These are phyloP conservation scores for Hepsetus odoe DNA, from an alignment of 2,113 vertebrate species.

Conservation along the genomic window DNA sequence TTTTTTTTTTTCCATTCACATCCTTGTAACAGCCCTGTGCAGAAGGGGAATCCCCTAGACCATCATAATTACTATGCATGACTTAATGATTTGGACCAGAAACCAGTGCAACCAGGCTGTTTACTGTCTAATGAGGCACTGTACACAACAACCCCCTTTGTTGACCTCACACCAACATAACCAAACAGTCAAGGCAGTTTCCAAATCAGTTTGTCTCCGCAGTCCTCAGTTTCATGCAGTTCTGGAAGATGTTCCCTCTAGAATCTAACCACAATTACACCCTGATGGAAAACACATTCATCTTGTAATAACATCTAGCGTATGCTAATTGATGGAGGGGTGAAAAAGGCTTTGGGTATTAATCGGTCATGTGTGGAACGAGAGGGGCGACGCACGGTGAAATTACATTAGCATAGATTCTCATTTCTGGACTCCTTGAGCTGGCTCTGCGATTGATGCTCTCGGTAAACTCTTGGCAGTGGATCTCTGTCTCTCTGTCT, in stretches of 20 bases:
- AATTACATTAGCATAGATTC: conserved; percentile 76
- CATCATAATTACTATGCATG: background rate
- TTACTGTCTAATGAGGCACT: background rate
- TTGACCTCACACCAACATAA: background rate
- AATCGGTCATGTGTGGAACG: conserved; percentile 72
- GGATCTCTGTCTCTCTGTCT: background rate
- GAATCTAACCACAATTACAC: conserved; percentile 75
- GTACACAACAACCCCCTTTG: background rate
- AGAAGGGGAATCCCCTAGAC: too few species aligned
- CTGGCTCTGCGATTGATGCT: conserved; percentile 49
- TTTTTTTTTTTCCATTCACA: too few species aligned
- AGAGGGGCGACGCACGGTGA: conserved; percentile 70
- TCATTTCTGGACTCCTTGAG: conserved; percentile 75
- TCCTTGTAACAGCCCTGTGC: too few species aligned
- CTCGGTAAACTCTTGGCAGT: background rate
- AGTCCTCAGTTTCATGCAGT: background rate
- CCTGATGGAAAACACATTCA: conserved; percentile 78
- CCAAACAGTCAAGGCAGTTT: conserved; percentile 1
- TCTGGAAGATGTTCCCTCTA: conserved; percentile 63
- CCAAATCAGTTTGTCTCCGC: background rate
- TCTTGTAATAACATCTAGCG: conserved; percentile 77
- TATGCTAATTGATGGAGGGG: conserved; percentile 75
- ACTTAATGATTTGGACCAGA: background rate
- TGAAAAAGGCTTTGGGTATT: conserved; percentile 73
- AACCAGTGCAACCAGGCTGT: background rate